Percentiles rank a stretch among this genome's conserved stretches.
Conservation (phyloP, 1,140 invertebrate species). For the Leptestheria dahalacensis region DNA sequence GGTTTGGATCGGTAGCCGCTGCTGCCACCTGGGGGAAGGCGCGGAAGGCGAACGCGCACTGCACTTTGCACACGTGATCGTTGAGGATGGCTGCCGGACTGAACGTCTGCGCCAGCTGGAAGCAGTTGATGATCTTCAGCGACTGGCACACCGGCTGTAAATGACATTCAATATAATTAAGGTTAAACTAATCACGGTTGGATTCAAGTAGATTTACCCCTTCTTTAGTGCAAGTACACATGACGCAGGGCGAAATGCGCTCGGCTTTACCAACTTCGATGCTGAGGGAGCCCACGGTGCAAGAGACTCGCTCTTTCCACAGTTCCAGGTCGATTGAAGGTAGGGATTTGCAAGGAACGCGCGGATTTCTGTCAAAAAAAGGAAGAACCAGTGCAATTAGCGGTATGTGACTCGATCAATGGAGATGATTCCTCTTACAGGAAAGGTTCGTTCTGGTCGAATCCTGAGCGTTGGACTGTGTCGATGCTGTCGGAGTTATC, state of each 20-base stretch:
- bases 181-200: neutral
- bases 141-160: conserved; percentile 37
- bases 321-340: conserved; percentile 30
- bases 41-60: conserved; percentile 38
- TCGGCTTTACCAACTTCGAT: conserved; percentile 36
- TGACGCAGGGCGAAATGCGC: conserved; percentile 39
- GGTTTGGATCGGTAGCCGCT: conserved; percentile 18
- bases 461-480: conserved; percentile 71
- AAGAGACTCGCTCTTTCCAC: conserved; percentile 34
- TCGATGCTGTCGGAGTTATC: conserved; percentile 76
- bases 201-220: conserved; percentile 30
- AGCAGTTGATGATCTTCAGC: conserved; percentile 36
- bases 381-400: neutral
- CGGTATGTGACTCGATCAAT: neutral
- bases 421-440: conserved; percentile 29
- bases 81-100: conserved; percentile 30
- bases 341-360: conserved; percentile 31
- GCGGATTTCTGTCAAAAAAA: conserved; percentile 31
- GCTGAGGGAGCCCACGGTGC: conserved; percentile 28
- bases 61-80: conserved; percentile 39
- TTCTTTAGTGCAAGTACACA: conserved; percentile 45
- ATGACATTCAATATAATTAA: conserved; percentile 11
- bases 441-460: conserved; percentile 54
- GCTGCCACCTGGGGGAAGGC: conserved; percentile 27
- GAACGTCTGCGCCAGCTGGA: conserved; percentile 30